Percentiles rank a stretch among this genome's conserved stretches.
Conservation (phyloP, 2,797 vertebrate genomes). For the Micropoecilia bifurca region DNA sequence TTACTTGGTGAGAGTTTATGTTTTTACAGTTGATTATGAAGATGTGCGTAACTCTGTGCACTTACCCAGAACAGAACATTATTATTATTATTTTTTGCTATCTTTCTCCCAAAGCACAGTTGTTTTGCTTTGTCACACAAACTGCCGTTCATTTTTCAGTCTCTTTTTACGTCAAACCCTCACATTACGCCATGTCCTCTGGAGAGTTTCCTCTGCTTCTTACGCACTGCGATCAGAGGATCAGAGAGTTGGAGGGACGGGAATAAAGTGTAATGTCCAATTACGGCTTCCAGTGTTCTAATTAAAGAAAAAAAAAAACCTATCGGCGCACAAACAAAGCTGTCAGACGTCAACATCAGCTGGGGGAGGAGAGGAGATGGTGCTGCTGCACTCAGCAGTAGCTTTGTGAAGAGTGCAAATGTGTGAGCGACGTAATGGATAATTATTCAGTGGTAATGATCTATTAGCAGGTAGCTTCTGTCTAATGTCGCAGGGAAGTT, state of each 20-base stretch:
- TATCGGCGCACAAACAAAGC: slow-evolving; percentile 54
- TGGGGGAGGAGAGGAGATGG: slow-evolving; percentile 39
- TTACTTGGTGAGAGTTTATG: too few species aligned
- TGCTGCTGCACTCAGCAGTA: slow-evolving; percentile 64
- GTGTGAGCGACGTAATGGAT: slow-evolving; percentile 61
- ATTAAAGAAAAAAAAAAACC: slow-evolving; percentile 63
- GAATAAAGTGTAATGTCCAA: slow-evolving; percentile 70
- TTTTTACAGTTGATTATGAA: too few species aligned
- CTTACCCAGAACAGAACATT: background rate
- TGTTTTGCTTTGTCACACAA: background rate
- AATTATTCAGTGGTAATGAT: slow-evolving; percentile 78
- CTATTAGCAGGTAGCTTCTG: slow-evolving; percentile 71
- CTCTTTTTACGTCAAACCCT: slow-evolving; percentile 6
- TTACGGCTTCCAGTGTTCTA: slow-evolving; percentile 75
- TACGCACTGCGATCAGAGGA: slow-evolving; percentile 41
- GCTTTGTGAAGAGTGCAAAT: slow-evolving; percentile 57
- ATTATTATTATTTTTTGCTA: background rate
- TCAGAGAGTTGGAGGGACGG: slow-evolving; percentile 61
- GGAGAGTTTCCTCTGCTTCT: slow-evolving; percentile 47
- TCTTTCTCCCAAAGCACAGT: background rate
- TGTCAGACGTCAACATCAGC: slow-evolving; percentile 62
- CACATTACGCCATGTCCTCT: slow-evolving; percentile 17
- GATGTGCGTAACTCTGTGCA: background rate
- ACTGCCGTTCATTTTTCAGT: background rate
- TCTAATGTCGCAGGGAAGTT: slow-evolving; percentile 53